Conservation (phyloP, 2,888 invertebrate genomes). For the Noctua pronuba region DNA sequence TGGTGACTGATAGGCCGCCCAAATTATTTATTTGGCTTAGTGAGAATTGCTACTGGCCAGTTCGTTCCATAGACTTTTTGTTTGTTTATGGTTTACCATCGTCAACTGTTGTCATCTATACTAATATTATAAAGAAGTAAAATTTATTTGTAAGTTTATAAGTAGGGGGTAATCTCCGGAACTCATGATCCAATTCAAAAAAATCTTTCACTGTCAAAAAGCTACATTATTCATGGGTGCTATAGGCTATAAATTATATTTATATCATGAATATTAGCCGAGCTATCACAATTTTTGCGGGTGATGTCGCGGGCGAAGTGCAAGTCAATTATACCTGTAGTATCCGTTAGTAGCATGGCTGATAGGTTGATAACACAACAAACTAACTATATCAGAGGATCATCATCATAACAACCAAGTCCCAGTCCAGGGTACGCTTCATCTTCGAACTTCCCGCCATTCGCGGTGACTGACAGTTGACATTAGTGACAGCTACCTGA, state of each 20-base stretch:
- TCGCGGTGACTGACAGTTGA: background rate
- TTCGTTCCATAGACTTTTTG: background rate
- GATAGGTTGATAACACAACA: background rate
- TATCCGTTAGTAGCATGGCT: background rate
- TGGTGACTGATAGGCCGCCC: background rate
- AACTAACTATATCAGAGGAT: background rate
- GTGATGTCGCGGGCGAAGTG: too few species aligned
- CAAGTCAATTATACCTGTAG: background rate
- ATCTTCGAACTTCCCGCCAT: background rate
- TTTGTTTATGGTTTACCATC: background rate
- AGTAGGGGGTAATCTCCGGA: too few species aligned
- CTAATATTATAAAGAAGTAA: too few species aligned
- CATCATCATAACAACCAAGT: background rate
- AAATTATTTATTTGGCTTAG: background rate
- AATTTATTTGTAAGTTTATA: too few species aligned
- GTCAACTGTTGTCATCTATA: background rate
- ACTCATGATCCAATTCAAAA: too few species aligned
- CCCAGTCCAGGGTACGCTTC: background rate
- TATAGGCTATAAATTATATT: too few species aligned
- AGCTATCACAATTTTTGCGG: too few species aligned
- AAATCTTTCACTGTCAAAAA: too few species aligned
- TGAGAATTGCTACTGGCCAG: background rate
- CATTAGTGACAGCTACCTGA: background rate
- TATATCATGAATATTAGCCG: too few species aligned
- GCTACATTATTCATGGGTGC: too few species aligned